Evolutionary conservation across 2,888 invertebrate genomes (phyloP), one percentile per base, ranked within the genome.

Genomic region (Apamea epomidion): DNA sequence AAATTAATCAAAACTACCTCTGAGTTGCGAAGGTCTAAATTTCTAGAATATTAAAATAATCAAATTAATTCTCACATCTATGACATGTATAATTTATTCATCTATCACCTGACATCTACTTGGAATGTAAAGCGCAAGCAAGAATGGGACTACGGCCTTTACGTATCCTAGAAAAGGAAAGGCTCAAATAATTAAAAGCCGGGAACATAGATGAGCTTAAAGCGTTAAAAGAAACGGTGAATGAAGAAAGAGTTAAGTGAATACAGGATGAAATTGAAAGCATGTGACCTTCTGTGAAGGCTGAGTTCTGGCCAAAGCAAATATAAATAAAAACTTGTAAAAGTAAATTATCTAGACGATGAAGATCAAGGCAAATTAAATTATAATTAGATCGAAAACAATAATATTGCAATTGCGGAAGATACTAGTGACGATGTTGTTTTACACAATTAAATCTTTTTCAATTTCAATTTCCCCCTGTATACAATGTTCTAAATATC

Each of bases 121-220:
- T 62, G 51, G 10, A 81, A 69, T 62, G 76, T 37, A n/a, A 62
- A 37, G 37, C 18, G 18, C 4, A 14, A 60, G 51, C 62, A 69
- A 78, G n/a, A 42, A 58, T 37, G 51, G 29, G n/a, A 67, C 54
- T 6, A 64, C 60, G 12, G 0, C 6, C 51, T 2, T 42, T 8
- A 29, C 21, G 8, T 60, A n/a, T 70, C 5, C 8, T 51, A 8
- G 7, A 62, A 70, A 81, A 54, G 12, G 1, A 21, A 79, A 74
- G 10, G 8, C 65, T 16, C 42, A 64, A 65, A 29, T 69, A 14
- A 67, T 45, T 70, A 51, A 29, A 18, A 81, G 16, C n/a, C 16
- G 37, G 54, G 32, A 78, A 78, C 64, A 74, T 64, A 54, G n/a
- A 77, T 16, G 76, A 85, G 85, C 85, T 84, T 85, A 81, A 74